phyloP scores from a whole-genome alignment of 2,113 vertebrate species.

The Vicugna pacos region DNA sequence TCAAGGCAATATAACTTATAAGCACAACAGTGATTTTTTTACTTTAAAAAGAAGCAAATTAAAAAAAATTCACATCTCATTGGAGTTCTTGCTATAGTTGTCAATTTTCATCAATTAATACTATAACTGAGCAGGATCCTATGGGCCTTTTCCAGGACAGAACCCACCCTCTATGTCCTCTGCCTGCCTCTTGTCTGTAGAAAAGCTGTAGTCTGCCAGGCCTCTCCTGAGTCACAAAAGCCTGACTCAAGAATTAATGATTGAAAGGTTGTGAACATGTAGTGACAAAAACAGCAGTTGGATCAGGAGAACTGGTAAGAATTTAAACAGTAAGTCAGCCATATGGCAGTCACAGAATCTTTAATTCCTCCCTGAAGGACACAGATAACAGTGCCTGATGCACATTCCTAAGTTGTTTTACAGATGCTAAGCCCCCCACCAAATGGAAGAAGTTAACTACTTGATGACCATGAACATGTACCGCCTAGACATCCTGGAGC shows the following conservation, averaged over 20 bases:
- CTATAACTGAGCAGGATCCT: background rate
- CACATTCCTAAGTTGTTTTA: background rate
- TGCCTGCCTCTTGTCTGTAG: background rate
- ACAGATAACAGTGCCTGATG: background rate
- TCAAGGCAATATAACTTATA: background rate
- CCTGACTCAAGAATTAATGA: background rate
- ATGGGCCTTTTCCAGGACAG: background rate
- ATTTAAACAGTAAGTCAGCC: background rate
- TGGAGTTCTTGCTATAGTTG: constrained; percentile 23
- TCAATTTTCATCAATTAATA: background rate
- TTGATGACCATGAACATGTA: background rate
- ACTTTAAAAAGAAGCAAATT: background rate
- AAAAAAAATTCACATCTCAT: background rate
- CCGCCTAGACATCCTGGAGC: background rate
- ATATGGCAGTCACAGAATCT: background rate
- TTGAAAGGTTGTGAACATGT: background rate
- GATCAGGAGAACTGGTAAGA: background rate
- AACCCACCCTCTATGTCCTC: background rate
- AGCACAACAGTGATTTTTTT: background rate
- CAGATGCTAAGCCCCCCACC: background rate
- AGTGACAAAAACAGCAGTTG: no score
- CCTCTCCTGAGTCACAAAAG: background rate
- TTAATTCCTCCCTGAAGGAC: background rate
- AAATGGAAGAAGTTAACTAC: background rate
- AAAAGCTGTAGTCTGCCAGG: background rate